Base-by-base conservation (phyloP, 2,797 vertebrate species). In the Saxicola maurus region DNA sequence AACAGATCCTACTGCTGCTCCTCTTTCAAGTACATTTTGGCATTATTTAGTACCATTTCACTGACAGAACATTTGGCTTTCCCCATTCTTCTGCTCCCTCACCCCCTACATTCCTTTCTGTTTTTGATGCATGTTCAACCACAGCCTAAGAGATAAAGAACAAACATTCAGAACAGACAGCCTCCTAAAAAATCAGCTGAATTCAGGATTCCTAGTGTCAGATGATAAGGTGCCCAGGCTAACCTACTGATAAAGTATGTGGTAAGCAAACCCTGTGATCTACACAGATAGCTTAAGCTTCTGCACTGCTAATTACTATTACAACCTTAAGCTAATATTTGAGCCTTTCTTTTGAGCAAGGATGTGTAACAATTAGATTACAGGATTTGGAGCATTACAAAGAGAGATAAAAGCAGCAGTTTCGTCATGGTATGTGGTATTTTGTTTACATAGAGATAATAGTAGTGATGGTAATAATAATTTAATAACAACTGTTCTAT, bases 301-400 rank as follows among this genome's bases (percentile, higher is more conserved):
- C 87, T 92, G 67, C 84, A 91, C 53, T 72, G 81, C 90, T 96
- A 96, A 96, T 95, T 96, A 92, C 82, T 91, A 57, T 88, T 94
- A 93, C 95, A 93, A 93, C 62, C 68, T 79, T 92, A 95, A 96
- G 94, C 94, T 96, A 95, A 95, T 95, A 95, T 96, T 96, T 91
- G 93, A 96, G 91, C 73, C 43, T 76, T 87, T 95, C 91, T 95
- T 95, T 91, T 83, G 89, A 92, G 87, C 86, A 91, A 91, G 61
- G 78, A 90, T 88, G 94, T 95, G 83, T 94, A 95, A 96, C 93
- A 96, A 96, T 96, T 94, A 95, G 95, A 96, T 96, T 95, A 96
- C 89, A 95, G 94, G 94, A 94, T 96, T 93, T 93, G 67, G 56
- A 88, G 86, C 67, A 85, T 94, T 92, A 94, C 81, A 91, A 90